A percentile compares a stretch with the other conserved stretches of the same genome.
Conservation (phyloP, 2,888 invertebrate genomes). For the Drosophila bunnanda region DNA sequence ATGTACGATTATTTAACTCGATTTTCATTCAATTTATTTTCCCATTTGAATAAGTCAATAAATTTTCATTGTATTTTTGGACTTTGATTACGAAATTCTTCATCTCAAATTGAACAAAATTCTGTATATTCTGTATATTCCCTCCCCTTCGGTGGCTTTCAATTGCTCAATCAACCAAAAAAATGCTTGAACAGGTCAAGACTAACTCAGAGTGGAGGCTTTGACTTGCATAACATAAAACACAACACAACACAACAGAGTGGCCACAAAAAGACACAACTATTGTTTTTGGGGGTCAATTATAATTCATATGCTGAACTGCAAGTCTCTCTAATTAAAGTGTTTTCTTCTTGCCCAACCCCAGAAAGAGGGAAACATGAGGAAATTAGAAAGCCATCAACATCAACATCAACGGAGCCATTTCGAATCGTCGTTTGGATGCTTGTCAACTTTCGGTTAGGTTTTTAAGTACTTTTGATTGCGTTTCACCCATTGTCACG, state of each 20-base stretch:
- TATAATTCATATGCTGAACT: slow-evolving; percentile 59
- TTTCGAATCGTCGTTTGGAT: slow-evolving; percentile 31
- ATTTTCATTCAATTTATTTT: slow-evolving; percentile 10
- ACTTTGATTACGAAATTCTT: slow-evolving; percentile 16
- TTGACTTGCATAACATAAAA: slow-evolving; percentile 24
- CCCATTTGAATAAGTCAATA: slow-evolving; percentile 27
- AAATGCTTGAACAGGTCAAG: slow-evolving; percentile 33
- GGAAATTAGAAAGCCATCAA: slow-evolving; percentile 54
- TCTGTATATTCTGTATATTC: background rate
- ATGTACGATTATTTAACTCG: background rate
- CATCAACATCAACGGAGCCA: slow-evolving; percentile 8
- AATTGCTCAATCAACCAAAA: slow-evolving; percentile 35
- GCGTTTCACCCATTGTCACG: slow-evolving; percentile 28
- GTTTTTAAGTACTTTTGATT: slow-evolving; percentile 36
- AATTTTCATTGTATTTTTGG: slow-evolving; percentile 16
- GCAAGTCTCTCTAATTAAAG: slow-evolving; percentile 39
- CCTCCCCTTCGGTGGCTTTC: slow-evolving; percentile 5
- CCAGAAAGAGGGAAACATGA: slow-evolving; percentile 15
- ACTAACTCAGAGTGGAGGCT: slow-evolving; percentile 9
- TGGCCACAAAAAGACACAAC: too few relatives aligned
- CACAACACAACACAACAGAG: background rate
- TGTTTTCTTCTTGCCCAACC: slow-evolving; percentile 19
- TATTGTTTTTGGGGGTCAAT: slow-evolving; percentile 57
- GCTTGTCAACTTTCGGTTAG: slow-evolving; percentile 36
- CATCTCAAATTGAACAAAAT: slow-evolving; percentile 22